Evolutionary conservation across 2,113 vertebrate species (phyloP).

Genomic region (Danionella cerebrum): DNA sequence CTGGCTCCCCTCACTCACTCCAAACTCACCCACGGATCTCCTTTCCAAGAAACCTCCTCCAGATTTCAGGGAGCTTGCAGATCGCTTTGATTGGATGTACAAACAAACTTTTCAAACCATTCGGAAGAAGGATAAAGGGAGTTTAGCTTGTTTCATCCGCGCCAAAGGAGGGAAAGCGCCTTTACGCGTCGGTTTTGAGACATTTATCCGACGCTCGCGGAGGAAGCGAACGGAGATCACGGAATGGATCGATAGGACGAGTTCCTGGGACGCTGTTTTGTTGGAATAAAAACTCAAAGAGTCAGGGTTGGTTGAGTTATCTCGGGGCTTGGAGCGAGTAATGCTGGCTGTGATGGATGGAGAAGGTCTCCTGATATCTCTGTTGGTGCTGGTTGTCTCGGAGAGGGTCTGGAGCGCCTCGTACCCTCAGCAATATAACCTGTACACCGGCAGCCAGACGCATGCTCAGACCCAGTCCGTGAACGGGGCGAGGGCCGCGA

Average conservation of each 20-base stretch:
- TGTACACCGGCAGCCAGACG: slow-evolving; percentile 38
- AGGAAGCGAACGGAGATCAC: neutral
- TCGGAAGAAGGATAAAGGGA: slow-evolving; percentile 3
- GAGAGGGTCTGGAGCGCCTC: slow-evolving; percentile 27
- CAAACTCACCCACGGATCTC: slow-evolving; percentile 1
- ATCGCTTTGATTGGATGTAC: slow-evolving; percentile 19
- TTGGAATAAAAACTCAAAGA: slow-evolving; percentile 19
- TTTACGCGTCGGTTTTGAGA: neutral
- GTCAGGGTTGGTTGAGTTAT: neutral
- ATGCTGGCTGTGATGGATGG: slow-evolving; percentile 44
- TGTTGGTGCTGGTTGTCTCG: slow-evolving; percentile 30
- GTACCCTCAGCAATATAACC: slow-evolving; percentile 44
- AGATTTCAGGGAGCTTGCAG: neutral
- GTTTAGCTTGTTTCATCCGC: neutral
- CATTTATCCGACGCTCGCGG: slow-evolving; percentile 7
- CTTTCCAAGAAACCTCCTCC: slow-evolving; percentile 19
- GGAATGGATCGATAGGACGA: slow-evolving; percentile 35
- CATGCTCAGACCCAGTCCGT: slow-evolving; percentile 28
- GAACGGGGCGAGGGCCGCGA: slow-evolving; percentile 42
- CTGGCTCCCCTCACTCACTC: neutral
- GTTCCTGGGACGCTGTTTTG: neutral
- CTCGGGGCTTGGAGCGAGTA: too few species aligned
- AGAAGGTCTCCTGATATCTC: slow-evolving; percentile 13
- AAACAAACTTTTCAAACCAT: neutral
- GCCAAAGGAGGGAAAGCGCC: neutral